These are phyloP conservation scores for Pampus argenteus DNA, from an alignment of 2,797 vertebrate genomes.

Conservation along the genomic window DNA sequence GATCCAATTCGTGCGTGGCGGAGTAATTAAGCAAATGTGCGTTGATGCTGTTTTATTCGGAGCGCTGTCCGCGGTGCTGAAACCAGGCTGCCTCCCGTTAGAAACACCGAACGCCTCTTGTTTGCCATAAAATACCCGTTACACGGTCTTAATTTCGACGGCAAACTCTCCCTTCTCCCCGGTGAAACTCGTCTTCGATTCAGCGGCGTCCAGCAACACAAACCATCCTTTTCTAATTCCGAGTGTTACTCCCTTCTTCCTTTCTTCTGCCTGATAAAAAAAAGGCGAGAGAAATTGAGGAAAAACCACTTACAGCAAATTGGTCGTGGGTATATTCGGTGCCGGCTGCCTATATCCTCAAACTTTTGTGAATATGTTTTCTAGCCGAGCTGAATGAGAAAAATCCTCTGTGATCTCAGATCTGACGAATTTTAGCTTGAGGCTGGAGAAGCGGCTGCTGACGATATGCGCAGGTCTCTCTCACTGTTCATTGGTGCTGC, in stretches of 20 bases:
- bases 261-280: conserved; percentile 39
- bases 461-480: conserved; percentile 87
- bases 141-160: conserved; percentile 57
- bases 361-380: conserved; percentile 82
- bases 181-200: conserved; percentile 68
- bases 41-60: conserved; percentile 60
- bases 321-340: conserved; percentile 61
- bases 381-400: conserved; percentile 75
- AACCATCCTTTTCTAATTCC: conserved; percentile 60
- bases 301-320: conserved; percentile 79
- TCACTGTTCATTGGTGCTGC: conserved; percentile 86
- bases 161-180: conserved; percentile 44
- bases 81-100: conserved; percentile 44
- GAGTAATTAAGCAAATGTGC: conserved; percentile 81
- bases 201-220: conserved; percentile 57
- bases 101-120: conserved; percentile 24
- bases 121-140: conserved; percentile 28
- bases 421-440: conserved; percentile 85
- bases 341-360: conserved; percentile 70
- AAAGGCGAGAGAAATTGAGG: conserved; percentile 57
- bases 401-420: conserved; percentile 84
- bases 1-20: conserved; percentile 67
- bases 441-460: conserved; percentile 85
- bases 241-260: conserved; percentile 46
- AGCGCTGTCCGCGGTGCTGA: conserved; percentile 74